Evolutionary conservation across 1,140 invertebrate genomes (phyloP).

Genomic region (Lithobius niger): DNA sequence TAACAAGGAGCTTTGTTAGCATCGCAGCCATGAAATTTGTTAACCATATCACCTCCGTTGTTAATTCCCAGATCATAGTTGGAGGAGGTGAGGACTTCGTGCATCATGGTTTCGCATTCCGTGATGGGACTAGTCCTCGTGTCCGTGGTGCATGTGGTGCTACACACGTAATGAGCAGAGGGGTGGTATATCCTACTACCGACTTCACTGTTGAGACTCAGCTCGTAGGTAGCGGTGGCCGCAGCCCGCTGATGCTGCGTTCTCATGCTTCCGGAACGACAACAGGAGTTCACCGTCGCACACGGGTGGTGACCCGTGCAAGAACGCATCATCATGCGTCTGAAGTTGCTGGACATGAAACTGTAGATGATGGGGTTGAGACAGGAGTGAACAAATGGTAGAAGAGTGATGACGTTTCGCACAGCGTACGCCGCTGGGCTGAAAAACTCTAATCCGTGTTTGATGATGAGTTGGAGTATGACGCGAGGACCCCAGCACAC

Average conservation of each 20-base stretch:
- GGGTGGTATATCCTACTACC: not conserved
- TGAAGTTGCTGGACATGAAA: constrained; percentile 41
- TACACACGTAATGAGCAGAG: not conserved
- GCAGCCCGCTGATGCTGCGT: not conserved
- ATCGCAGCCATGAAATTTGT: too few relatives aligned
- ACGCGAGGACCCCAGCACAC: constrained; percentile 39
- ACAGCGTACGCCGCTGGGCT: constrained; percentile 17
- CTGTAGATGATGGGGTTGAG: constrained; percentile 42
- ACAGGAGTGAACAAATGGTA: constrained; percentile 33
- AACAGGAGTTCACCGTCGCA: not conserved
- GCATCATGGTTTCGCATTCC: constrained; percentile 2
- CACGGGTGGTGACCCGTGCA: constrained; percentile 1
- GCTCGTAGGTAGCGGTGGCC: not conserved
- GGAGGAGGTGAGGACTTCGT: too few relatives aligned
- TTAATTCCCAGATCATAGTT: too few relatives aligned
- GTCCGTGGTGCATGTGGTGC: not conserved
- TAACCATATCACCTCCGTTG: too few relatives aligned
- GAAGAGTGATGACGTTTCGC: constrained; percentile 22
- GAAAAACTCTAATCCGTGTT: constrained; percentile 20
- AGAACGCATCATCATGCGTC: constrained; percentile 27
- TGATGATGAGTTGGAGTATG: constrained; percentile 29
- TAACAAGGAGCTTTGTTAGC: too few relatives aligned
- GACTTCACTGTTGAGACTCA: not conserved
- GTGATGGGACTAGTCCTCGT: not conserved
- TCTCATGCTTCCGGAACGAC: not conserved